These are phyloP conservation scores for Candidula unifasciata DNA, from an alignment of 2,888 invertebrate species.

Conservation along the genomic window DNA sequence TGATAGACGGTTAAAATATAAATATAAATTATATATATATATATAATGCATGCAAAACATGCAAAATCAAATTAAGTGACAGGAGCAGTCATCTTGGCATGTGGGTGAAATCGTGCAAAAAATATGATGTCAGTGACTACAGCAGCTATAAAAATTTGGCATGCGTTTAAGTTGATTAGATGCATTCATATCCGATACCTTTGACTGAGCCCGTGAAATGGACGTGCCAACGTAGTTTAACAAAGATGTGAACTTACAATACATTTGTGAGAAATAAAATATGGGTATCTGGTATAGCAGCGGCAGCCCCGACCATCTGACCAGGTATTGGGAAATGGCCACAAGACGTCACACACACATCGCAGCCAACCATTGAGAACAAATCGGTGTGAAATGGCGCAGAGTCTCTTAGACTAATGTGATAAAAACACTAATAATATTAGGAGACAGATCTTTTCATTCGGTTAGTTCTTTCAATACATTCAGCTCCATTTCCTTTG, in stretches of 20 bases:
- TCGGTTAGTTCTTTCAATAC: conserved; percentile 1
- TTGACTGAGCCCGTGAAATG: neutral
- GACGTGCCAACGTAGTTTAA: neutral
- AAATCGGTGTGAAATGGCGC: conserved; percentile 13
- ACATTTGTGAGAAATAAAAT: neutral
- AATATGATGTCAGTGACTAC: neutral
- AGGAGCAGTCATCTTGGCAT: too few relatives aligned
- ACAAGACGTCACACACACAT: neutral
- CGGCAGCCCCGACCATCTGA: neutral
- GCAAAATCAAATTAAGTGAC: too few relatives aligned
- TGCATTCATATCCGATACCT: neutral
- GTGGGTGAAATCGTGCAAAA: too few relatives aligned
- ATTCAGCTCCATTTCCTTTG: neutral
- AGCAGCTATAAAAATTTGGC: too few relatives aligned
- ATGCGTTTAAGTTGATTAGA: neutral
- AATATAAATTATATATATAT: too few relatives aligned
- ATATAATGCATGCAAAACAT: too few relatives aligned
- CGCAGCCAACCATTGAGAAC: neutral
- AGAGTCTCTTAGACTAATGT: conserved; percentile 20
- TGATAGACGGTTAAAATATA: too few relatives aligned
- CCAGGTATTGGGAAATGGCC: neutral
- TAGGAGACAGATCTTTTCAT: conserved; percentile 19
- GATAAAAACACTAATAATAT: conserved; percentile 27
- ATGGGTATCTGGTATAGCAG: neutral
- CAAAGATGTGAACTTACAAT: neutral